phyloP scores from a whole-genome alignment of 2,113 vertebrate species.

The Rhizomys pruinosus region DNA sequence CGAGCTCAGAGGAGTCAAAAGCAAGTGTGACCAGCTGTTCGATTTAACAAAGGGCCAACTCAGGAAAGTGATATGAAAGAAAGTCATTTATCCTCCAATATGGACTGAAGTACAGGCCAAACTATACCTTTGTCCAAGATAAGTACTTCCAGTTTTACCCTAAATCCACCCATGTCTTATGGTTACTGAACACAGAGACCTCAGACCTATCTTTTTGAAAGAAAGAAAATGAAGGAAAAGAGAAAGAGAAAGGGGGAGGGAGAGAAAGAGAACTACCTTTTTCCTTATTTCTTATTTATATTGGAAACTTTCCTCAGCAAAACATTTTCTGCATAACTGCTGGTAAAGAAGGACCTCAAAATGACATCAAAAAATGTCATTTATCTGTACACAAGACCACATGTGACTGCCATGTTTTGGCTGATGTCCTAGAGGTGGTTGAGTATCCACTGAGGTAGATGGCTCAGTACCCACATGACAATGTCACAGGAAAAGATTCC shows the following conservation, averaged over 20 bases:
- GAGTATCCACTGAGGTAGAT: neutral
- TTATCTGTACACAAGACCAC: neutral
- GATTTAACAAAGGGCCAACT: neutral
- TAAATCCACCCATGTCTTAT: neutral
- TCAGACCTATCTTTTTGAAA: neutral
- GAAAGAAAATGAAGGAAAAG: neutral
- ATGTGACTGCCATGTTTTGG: neutral
- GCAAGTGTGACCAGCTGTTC: neutral
- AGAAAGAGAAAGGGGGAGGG: too few relatives aligned
- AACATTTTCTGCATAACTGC: neutral
- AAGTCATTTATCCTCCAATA: neutral
- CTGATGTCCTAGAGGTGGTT: neutral
- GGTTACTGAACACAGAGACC: neutral
- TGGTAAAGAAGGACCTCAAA: neutral
- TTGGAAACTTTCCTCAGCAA: neutral
- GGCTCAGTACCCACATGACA: neutral
- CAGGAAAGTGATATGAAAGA: neutral
- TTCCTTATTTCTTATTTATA: neutral
- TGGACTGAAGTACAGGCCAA: neutral
- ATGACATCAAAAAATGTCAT: neutral
- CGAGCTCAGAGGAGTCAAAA: neutral
- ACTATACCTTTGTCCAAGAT: too few relatives aligned
- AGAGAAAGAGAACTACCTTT: neutral
- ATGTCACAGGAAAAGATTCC: neutral
- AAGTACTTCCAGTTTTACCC: neutral